Conservation (phyloP, 53 echinoderm and acorn worm genomes). For the Crossaster papposus region DNA sequence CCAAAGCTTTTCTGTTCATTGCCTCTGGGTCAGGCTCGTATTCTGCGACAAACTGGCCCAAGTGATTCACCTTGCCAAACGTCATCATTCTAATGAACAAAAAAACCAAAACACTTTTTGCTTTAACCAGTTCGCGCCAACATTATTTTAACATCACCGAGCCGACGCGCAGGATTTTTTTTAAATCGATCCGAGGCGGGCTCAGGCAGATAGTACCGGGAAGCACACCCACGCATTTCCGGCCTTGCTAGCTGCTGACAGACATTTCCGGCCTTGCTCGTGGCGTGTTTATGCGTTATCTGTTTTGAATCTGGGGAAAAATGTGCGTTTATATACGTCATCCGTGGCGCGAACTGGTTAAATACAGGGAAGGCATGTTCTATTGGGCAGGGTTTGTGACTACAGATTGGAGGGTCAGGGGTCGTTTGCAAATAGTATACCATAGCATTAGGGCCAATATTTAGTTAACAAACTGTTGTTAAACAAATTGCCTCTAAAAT, state of each 20-base stretch:
- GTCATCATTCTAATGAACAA: constrained; percentile 64
- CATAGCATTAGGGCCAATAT: neutral
- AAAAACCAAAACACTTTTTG: neutral
- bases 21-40: constrained; percentile 93
- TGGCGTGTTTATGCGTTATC: no score
- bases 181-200: no score
- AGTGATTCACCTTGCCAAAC: constrained; percentile 95
- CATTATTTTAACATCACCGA: no score
- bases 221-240: no score
- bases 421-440: neutral
- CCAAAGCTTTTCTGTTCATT: constrained; percentile 71
- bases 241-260: no score
- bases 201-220: no score
- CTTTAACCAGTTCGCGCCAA: no score
- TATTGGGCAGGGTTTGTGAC: neutral
- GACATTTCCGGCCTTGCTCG: no score
- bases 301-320: no score
- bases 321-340: no score
- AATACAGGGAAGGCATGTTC: neutral
- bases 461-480: neutral
- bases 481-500: neutral
- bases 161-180: no score
- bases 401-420: neutral
- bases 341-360: no score
- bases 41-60: constrained; percentile 96